Conservation (phyloP, 37 sponge, comb jelly and placozoan species). For the Chondrosia reniformis region DNA sequence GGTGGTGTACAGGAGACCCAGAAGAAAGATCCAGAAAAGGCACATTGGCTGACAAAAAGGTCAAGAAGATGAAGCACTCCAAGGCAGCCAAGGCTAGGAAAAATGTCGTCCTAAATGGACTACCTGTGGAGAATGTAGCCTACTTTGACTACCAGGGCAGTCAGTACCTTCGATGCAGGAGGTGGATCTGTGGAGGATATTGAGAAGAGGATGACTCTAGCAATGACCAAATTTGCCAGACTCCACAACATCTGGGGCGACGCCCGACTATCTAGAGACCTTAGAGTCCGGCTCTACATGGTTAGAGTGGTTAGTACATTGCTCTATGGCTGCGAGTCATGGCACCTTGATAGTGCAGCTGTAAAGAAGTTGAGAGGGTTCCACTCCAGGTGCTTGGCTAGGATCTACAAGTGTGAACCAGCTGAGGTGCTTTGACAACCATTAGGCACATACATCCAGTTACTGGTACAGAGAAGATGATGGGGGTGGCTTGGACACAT, state of each 20-base stretch:
- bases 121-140: too few species aligned
- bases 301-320: not conserved
- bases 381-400: not conserved
- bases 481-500: too few species aligned
- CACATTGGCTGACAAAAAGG: not conserved
- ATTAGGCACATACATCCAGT: too few species aligned
- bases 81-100: not conserved
- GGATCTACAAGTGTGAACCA: not conserved
- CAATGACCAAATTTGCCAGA: not conserved
- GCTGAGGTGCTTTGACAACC: too few species aligned
- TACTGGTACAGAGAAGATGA: too few species aligned
- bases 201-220: not conserved
- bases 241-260: not conserved
- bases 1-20: conserved; percentile 12
- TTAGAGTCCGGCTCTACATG: not conserved
- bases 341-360: not conserved
- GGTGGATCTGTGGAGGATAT: too few species aligned
- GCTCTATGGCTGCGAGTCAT: too few species aligned
- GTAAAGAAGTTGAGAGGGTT: not conserved
- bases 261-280: not conserved
- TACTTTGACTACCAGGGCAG: too few species aligned
- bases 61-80: conserved; percentile 1
- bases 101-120: not conserved
- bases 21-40: not conserved
- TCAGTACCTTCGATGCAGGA: too few species aligned